Conservation (phyloP, 1,140 invertebrate species). For the Conopomorpha cramerella region DNA sequence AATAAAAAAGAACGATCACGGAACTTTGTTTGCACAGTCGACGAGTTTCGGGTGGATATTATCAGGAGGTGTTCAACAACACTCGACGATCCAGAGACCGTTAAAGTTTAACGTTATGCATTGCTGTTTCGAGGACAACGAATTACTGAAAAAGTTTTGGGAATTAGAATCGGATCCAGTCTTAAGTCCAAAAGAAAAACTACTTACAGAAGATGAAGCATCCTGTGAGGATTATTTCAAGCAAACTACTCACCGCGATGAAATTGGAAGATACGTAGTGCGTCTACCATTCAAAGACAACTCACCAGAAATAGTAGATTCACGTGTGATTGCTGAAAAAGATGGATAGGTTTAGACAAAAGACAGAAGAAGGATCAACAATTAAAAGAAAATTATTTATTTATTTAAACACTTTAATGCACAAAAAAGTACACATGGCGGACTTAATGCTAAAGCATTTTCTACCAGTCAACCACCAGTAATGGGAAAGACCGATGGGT, state of each 20-base stretch:
- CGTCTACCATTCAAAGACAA: slow-evolving; percentile 7
- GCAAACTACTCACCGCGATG: slow-evolving; percentile 10
- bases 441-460: no score
- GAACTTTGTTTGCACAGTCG: slow-evolving; percentile 8
- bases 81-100: background rate
- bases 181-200: slow-evolving; percentile 2
- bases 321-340: no score
- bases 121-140: slow-evolving; percentile 7
- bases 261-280: slow-evolving; percentile 11
- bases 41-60: slow-evolving; percentile 13
- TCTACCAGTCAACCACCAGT: no score
- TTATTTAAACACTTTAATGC: no score
- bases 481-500: no score
- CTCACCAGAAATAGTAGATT: no score
- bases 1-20: slow-evolving; percentile 5
- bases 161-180: slow-evolving; percentile 12
- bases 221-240: slow-evolving; percentile 12
- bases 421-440: no score
- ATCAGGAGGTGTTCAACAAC: slow-evolving; percentile 4
- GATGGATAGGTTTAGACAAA: no score
- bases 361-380: no score
- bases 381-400: no score
- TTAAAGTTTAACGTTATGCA: slow-evolving; percentile 4
- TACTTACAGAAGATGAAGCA: slow-evolving; percentile 11
- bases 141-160: slow-evolving; percentile 15